Base-by-base conservation (phyloP, 2,113 vertebrate species). In the Quiscalus mexicanus region DNA sequence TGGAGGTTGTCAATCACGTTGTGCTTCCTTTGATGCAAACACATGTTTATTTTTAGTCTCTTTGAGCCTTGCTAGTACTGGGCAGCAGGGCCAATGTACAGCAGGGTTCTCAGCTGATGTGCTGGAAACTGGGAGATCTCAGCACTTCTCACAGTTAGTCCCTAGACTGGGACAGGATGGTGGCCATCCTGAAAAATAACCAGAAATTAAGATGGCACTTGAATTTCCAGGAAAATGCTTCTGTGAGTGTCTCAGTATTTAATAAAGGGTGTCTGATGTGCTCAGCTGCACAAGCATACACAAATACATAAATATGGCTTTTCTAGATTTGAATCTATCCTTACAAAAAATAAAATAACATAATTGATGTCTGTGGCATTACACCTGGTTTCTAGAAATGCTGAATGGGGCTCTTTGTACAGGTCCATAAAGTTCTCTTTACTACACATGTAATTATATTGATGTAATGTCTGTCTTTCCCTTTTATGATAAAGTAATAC, bases 1-100 rank as follows among this genome's bases (percentile, higher is more conserved):
- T 91, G 96, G 98, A 95, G 87, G 89, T 93, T 99, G 98, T 98
- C 98, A 98, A 64, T 98, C 98, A 98, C 3, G 2, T 76, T 85
- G 75, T 84, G 4, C 44, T 83, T 79, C 80, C 71, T 79, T 85
- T 16, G 3, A 23, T 90, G 86, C 35, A 96, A 96, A 92, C 8
- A 39, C 17, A 41, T 31, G n/a, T 93, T 96, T 92, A 67, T 90
- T 91, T 97, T 90, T 74, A 92, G 76, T 30, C 73, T 88, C 42
- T 67, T 77, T 23, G 7, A 50, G 62, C 44, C 62, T 77, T 89
- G 42, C 52, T 37, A 45, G 45, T n/a, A 25, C 14, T 30, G 64
- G 31, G 90, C 62, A 83, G 35, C 31, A 55, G 41, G 31, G 52
- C 37, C 35, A 41, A 23, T 1, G 31, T 33, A 15, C 13, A 63